Conservation (phyloP, 2,113 vertebrate species). For the Oostethus manadensis region DNA sequence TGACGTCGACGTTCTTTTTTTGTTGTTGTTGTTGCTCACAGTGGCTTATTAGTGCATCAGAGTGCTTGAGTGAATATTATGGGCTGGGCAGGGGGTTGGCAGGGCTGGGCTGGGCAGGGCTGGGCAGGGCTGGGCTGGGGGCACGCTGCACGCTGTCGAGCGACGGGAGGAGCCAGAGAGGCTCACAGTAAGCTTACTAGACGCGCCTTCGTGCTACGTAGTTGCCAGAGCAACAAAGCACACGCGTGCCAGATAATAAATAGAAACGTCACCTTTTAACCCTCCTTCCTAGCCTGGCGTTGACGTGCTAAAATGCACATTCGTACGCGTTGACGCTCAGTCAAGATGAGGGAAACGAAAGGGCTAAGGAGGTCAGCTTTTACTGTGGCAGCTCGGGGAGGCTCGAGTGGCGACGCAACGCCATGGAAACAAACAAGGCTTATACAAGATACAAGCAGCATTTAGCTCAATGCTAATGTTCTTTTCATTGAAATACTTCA, state of each 20-base stretch:
- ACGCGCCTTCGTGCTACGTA: slow-evolving; percentile 41
- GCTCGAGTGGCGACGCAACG: slow-evolving; percentile 29
- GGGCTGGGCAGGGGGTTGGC: too few species aligned
- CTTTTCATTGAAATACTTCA: too few species aligned
- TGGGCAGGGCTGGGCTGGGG: too few species aligned
- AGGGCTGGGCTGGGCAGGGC: too few species aligned
- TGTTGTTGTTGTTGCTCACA: not conserved
- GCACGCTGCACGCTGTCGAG: slow-evolving; percentile 18
- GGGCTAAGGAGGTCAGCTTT: slow-evolving; percentile 57
- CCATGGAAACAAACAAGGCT: slow-evolving; percentile 34
- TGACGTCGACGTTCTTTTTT: not conserved
- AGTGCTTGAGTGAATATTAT: not conserved
- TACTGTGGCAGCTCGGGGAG: slow-evolving; percentile 28
- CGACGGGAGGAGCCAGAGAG: slow-evolving; percentile 53
- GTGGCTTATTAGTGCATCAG: not conserved
- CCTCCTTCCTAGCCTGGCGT: too few species aligned
- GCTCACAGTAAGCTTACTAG: slow-evolving; percentile 63
- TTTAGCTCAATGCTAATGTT: too few species aligned
- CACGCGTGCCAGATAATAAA: slow-evolving; percentile 36
- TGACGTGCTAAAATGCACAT: not conserved
- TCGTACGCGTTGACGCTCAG: slow-evolving; percentile 44
- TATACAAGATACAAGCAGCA: too few species aligned
- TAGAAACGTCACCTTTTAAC: slow-evolving; percentile 30
- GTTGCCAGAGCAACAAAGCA: slow-evolving; percentile 70
- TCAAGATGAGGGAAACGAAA: slow-evolving; percentile 55